Base-by-base conservation (phyloP, 2,113 vertebrate genomes). In the Chionodraco myersi region DNA sequence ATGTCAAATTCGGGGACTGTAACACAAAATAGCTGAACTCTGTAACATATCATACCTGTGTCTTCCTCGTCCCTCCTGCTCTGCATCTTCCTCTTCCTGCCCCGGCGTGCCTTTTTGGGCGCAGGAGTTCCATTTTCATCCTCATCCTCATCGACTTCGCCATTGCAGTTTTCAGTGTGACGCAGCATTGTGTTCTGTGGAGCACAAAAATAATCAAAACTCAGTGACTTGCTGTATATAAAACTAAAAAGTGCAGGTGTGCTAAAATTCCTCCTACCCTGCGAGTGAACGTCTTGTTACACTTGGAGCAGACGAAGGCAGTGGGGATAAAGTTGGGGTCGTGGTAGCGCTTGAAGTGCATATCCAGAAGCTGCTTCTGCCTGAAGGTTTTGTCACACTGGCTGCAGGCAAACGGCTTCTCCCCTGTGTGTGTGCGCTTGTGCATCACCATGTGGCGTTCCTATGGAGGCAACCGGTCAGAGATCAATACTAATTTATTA, bases 391-490 rank as follows among this genome's bases (percentile, higher is more conserved):
- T 99, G 62, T 99, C 98, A 87, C 97, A 99, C 92, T 98, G 97
- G 92, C 94, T 98, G 87, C 98, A 99, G 87, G 96, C 96, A 0
- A 98, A 99, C 65, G 98, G 98, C 95, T 99, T 99, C 94, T 99
- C 98, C 58, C 98, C 98, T 0, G 98, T 99, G 88, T 99, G 98
- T 6, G 98, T 99, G 60, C 98, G 95, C 89, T 97, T 98, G 79
- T 99, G 98, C 98, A 99, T 99, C 76, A 99, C 96, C 98, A 99
- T 99, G 92, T 99, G 98, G 60, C 98, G 95, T 86, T 99, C 98
- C 98, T 99, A 57, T 6, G 5, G 36, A 14, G 14, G 63, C 1
- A 60, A 75, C 6, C 34, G 3, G 47, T 15, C 45, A 67, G 30
- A 48, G 6, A 34, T 56, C 21, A 44, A 36, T 11, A 7, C 15